phyloP scores from a whole-genome alignment of 1,140 invertebrate species.

The Bombus terrestris region DNA sequence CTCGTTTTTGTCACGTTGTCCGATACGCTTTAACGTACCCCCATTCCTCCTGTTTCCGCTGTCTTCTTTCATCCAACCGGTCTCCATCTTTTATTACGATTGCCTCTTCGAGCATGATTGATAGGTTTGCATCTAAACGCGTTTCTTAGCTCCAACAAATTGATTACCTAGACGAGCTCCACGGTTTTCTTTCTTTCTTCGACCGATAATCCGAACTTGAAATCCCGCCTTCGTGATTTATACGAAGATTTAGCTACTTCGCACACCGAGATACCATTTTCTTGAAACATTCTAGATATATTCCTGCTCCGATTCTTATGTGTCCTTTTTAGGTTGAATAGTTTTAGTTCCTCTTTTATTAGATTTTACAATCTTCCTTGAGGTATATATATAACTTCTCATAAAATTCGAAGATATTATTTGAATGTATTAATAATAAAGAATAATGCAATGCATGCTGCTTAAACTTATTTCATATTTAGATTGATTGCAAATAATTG shows the following conservation, averaged over 20 bases:
- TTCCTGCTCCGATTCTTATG: neutral
- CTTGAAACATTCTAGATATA: too few relatives aligned
- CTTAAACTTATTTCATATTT: neutral
- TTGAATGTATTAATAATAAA: neutral
- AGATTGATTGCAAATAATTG: too few relatives aligned
- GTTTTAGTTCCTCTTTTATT: neutral
- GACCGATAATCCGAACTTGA: neutral
- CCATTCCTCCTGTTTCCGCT: neutral
- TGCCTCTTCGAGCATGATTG: slow-evolving; percentile 17
- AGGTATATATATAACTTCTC: neutral
- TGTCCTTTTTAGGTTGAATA: neutral
- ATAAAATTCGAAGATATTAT: neutral
- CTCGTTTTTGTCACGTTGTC: slow-evolving; percentile 52
- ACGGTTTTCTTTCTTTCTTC: slow-evolving; percentile 7
- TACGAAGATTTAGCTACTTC: neutral
- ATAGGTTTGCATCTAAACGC: slow-evolving; percentile 10
- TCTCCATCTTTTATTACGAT: slow-evolving; percentile 24
- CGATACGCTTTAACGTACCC: neutral
- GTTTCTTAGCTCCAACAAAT: slow-evolving; percentile 10
- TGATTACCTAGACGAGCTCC: neutral
- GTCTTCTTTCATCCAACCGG: neutral
- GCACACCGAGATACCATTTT: neutral
- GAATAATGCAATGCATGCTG: too few relatives aligned
- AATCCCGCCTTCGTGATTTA: neutral
- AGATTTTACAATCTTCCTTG: neutral